phyloP scores from a whole-genome alignment of 2,797 vertebrate species.

The Paramormyrops hopkinsi region DNA sequence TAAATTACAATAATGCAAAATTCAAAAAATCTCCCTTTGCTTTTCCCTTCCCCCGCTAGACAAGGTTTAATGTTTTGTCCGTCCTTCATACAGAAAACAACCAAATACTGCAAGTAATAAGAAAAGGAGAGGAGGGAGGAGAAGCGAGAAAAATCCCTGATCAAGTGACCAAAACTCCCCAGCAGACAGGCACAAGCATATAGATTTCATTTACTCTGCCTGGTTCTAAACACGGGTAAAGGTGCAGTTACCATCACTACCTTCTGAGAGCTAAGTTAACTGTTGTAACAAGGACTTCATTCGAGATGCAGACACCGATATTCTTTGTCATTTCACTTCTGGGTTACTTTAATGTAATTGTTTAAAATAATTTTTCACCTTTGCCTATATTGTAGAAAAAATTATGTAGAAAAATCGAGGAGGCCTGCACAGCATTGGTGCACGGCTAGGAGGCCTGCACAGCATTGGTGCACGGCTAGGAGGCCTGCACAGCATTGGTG shows the following conservation, averaged over 20 bases:
- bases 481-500: neutral
- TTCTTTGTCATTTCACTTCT: neutral
- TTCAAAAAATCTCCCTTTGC: neutral
- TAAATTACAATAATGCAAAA: neutral
- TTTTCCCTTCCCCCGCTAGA: neutral
- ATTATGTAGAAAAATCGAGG: neutral
- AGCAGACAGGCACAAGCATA: neutral
- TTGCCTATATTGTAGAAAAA: neutral
- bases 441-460: neutral
- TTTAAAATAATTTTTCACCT: neutral
- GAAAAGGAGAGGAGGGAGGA: neutral
- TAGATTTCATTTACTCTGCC: neutral
- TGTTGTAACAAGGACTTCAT: neutral
- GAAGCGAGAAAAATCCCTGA: neutral
- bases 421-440: neutral
- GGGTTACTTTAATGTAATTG: neutral
- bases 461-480: too few species aligned
- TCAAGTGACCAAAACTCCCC: neutral
- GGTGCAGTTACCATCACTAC: neutral
- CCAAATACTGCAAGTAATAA: neutral
- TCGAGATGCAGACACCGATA: neutral
- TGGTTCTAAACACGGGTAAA: neutral
- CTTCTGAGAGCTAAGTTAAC: neutral
- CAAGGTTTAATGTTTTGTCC: neutral
- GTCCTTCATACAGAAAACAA: neutral